These are phyloP conservation scores for Hyaena hyaena DNA, from an alignment of 2,113 vertebrate species.

Conservation along the genomic window DNA sequence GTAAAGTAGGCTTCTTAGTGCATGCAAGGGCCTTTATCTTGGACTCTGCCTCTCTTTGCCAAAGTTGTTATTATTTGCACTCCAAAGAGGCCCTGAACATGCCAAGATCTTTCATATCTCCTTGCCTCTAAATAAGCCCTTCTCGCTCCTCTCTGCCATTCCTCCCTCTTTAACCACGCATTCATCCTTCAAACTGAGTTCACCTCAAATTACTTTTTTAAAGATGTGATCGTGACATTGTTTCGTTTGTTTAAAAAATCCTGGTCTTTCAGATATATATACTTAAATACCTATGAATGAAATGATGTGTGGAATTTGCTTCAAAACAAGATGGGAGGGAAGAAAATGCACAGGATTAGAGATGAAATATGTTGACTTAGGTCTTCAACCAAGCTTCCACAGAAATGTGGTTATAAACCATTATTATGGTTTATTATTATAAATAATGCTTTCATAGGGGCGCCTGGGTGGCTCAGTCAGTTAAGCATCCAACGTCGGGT, in stretches of 20 bases:
- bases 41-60: background rate
- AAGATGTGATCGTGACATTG: background rate
- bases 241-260: background rate
- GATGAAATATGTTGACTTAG: conserved; percentile 12
- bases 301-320: conserved; percentile 24
- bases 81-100: background rate
- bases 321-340: background rate
- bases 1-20: background rate
- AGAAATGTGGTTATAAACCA: background rate
- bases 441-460: too few species aligned
- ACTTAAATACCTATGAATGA: background rate
- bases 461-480: too few species aligned
- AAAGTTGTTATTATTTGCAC: background rate
- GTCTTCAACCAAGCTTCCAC: conserved; percentile 23
- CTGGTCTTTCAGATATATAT: conserved; percentile 5
- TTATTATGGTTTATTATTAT: too few species aligned
- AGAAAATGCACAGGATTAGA: background rate
- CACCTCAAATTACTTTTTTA: conserved; percentile 2
- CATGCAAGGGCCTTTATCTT: conserved; percentile 4
- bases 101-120: background rate
- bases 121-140: background rate
- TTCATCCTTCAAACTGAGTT: conserved; percentile 25
- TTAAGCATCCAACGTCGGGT: too few species aligned
- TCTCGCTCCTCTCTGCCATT: background rate
- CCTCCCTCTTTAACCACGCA: background rate